phyloP scores from a whole-genome alignment of 64 coral and sea anemone species.

The Stichodactyla helianthus region DNA sequence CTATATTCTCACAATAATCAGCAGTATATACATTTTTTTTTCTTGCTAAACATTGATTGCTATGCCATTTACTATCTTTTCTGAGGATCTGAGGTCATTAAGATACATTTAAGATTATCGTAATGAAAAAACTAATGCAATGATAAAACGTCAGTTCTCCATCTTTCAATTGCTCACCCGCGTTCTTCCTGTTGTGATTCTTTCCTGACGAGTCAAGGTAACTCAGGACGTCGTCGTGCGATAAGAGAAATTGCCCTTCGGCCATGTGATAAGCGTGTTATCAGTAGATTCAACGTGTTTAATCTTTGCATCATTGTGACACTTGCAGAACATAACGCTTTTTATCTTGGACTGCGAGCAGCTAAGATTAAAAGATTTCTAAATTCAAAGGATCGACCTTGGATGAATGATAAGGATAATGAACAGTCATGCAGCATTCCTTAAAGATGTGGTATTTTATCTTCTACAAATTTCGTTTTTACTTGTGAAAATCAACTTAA shows the following conservation, averaged over 20 bases:
- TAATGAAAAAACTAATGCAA: not conserved
- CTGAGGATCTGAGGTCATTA: not conserved
- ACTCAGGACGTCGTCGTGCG: not conserved
- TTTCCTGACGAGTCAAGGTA: constrained; percentile 5
- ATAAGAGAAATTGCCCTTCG: constrained; percentile 6
- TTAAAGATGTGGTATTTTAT: not conserved
- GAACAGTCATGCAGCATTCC: not conserved
- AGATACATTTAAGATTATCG: not conserved
- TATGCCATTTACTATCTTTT: not conserved
- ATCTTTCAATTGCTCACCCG: not conserved
- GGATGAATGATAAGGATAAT: not conserved
- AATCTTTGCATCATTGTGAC: constrained; percentile 20
- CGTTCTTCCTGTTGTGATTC: not conserved
- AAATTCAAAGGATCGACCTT: not conserved
- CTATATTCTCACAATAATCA: too few species aligned
- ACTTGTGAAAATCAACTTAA: too few species aligned
- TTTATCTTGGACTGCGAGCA: not conserved
- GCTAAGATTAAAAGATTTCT: not conserved
- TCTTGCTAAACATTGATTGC: too few species aligned
- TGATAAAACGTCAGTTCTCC: not conserved
- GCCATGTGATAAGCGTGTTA: not conserved
- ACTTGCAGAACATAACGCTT: not conserved
- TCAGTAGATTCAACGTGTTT: constrained; percentile 1
- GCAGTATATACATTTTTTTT: too few species aligned
- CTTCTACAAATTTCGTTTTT: not conserved